Evolutionary conservation across 2,113 vertebrate genomes (phyloP), one percentile per base, ranked within the genome.

Genomic region (Ceyx melanurus): DNA sequence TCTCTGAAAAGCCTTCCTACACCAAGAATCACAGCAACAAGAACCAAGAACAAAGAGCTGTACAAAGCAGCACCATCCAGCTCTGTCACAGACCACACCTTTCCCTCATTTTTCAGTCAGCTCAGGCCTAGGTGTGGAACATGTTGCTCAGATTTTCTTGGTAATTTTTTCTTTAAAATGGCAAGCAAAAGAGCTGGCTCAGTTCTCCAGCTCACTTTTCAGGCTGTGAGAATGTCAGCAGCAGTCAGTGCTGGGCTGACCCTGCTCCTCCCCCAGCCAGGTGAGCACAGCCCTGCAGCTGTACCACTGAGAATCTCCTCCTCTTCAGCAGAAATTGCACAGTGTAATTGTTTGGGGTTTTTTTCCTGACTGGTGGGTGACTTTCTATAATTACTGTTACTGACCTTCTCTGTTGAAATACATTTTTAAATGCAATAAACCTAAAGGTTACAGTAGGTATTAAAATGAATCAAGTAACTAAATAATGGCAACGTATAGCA

Each of bases 21-120:
- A 51, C 16, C 45, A 20, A 67, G 35, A n/a, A n/a, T 14, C 43
- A 28, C 23, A 26, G 43, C 20, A 26, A 42, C 6, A n/a, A 77
- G 21, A 56, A 22, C 6, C 31, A 45, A 78, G 43, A 68, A 29
- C 23, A 14, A 62, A 51, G 8, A 76, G 11, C 17, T 66, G 43
- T 29, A 35, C 42, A 21, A 61, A 61, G 22, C 8, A 3, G 18
- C 4, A 4, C 21, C 45, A 45, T 11, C 17, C 31, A 71, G 29
- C 29, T 58, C 70, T 33, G 48, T 33, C 50, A 29, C 1, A 5
- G 21, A 54, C 28, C n/a, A 54, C 8, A 15, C 0, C 0, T 42
- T 43, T 37, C 46, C 51, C 57, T 31, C 2, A n/a, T 48, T 12
- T 19, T 5, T 77, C 48, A 31, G 18, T 16, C 71, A 72, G n/a